Percentiles rank a stretch among this genome's conserved stretches.
These are phyloP conservation scores for Lamellibrachia columna DNA, from an alignment of 2,888 invertebrate genomes.

Conservation along the genomic window DNA sequence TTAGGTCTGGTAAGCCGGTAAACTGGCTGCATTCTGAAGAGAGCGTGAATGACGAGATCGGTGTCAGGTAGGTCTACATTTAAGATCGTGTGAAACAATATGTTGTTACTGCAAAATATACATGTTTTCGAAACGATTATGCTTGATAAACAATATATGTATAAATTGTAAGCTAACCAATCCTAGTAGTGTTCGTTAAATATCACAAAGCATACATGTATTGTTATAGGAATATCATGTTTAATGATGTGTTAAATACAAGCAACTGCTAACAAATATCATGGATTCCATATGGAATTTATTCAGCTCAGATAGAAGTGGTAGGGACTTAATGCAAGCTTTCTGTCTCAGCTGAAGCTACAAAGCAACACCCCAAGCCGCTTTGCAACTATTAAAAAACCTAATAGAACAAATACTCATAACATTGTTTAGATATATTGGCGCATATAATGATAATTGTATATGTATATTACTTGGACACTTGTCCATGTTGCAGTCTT, in stretches of 20 bases:
- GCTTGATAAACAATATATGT: not conserved
- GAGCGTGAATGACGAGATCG: not conserved
- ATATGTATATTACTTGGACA: not conserved
- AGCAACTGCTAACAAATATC: too few relatives aligned
- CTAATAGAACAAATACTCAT: not conserved
- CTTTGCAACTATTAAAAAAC: too few relatives aligned
- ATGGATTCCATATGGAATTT: too few relatives aligned
- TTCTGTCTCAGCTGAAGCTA: too few relatives aligned
- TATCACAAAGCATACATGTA: too few relatives aligned
- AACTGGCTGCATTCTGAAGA: not conserved
- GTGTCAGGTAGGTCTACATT: too few relatives aligned
- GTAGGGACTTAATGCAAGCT: too few relatives aligned
- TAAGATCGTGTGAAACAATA: not conserved
- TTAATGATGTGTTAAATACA: too few relatives aligned
- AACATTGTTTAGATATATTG: not conserved
- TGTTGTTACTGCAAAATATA: not conserved
- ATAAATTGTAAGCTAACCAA: not conserved
- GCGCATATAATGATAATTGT: not conserved
- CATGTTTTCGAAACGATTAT: not conserved
- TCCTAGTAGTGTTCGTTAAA: too few relatives aligned
- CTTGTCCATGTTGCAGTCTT: not conserved
- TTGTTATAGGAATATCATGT: too few relatives aligned
- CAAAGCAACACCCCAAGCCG: too few relatives aligned
- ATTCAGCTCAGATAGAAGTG: too few relatives aligned
- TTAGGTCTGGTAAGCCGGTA: not conserved